phyloP scores from a whole-genome alignment of 2,113 vertebrate species.

The Chloropsis hardwickii region DNA sequence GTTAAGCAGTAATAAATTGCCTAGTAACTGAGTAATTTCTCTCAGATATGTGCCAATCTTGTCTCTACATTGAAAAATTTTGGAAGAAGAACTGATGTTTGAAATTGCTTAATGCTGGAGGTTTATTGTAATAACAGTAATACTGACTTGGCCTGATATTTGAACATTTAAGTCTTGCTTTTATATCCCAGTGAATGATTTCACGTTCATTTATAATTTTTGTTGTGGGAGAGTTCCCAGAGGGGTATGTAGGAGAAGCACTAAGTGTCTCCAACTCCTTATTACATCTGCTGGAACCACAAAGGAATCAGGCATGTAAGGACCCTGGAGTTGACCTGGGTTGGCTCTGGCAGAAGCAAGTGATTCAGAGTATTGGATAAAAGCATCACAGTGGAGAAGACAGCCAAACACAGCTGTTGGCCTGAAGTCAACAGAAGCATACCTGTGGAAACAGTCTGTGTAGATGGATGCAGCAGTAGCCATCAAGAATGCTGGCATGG shows the following conservation, averaged over 20 bases:
- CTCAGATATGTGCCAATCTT: slow-evolving; percentile 39
- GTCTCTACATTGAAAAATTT: not conserved
- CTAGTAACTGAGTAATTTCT: slow-evolving; percentile 44
- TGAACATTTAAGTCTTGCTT: slow-evolving; percentile 18
- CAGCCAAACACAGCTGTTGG: not conserved
- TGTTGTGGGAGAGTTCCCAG: slow-evolving; percentile 31
- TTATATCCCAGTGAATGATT: slow-evolving; percentile 47
- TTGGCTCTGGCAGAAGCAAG: not conserved
- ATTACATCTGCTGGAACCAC: slow-evolving; percentile 18
- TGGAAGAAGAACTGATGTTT: slow-evolving; percentile 53
- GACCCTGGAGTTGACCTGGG: not conserved
- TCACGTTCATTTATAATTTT: slow-evolving; percentile 40
- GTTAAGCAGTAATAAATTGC: slow-evolving; percentile 57
- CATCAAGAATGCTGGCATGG: not conserved
- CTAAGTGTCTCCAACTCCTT: slow-evolving; percentile 6
- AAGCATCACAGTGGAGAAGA: not conserved
- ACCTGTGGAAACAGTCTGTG: not conserved
- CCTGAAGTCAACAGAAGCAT: not conserved
- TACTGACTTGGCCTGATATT: slow-evolving; percentile 49
- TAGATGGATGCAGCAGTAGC: not conserved
- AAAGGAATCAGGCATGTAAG: not conserved
- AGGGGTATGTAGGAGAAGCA: slow-evolving; percentile 6
- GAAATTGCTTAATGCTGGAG: slow-evolving; percentile 53
- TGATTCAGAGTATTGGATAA: not conserved
- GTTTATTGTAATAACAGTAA: slow-evolving; percentile 47